Evolutionary conservation across 1,140 invertebrate genomes (phyloP), one percentile per base, ranked within the genome.

Genomic region (Sinonovacula constricta): DNA sequence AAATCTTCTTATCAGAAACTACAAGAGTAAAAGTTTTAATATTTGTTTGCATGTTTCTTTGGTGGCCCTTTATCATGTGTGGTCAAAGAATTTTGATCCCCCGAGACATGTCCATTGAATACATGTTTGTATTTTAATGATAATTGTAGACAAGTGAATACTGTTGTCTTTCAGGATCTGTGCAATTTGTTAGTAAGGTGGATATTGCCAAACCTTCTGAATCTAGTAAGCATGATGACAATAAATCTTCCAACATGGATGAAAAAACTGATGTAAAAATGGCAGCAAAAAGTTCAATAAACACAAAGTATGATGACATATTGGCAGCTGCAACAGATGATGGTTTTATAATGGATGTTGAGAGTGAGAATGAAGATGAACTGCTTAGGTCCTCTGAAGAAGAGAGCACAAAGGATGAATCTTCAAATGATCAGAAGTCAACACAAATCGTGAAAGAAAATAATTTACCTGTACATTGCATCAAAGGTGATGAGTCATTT

Each of bases 291-390:
- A 65, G 36, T 5, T 10, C 10, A 49, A 49, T 12, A n/a, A 49
- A 49, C 24, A 24, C 7, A 15, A 30, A 60, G 10, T 30, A 12
- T 26, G 5, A 28, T 30, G 57, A 60, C 33, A 30, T 15, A 18
- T 31, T 65, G 5, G 15, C 31, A 36, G 45, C 36, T 7, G 34
- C 36, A 28, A n/a, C 39, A 62, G 70, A 74, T 3, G 70, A 63
- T 5, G 70, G 70, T 5, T 59, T 74, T n/a, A 36, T 30, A 33
- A 74, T 74, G 70, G 70, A 74, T 22, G 51, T 74, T 28, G 70
- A 45, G 22, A 63, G 57, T 74, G 70, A 74, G n/a, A 56, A 56
- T 74, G 70, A 74, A 49, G 70, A 74, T 36, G 26, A 49, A 30
- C 26, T 74, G 26, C 36, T 74, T 22, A 45, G 39, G 15, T 7